A percentile compares a stretch with the other conserved stretches of the same genome.
Conservation (phyloP, 2,888 invertebrate genomes). For the Temnothorax rugatulus region DNA sequence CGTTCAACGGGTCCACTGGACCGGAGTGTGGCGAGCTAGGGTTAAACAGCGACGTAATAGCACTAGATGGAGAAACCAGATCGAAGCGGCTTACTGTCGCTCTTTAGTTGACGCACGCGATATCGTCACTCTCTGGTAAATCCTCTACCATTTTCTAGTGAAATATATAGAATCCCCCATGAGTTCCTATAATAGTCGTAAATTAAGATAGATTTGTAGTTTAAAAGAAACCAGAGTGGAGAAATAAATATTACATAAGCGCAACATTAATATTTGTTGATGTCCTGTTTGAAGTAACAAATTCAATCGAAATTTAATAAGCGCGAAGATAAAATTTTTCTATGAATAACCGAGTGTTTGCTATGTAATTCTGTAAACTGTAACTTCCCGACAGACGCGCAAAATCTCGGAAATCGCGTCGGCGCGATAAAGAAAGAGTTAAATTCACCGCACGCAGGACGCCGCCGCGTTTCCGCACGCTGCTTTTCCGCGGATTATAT, state of each 20-base stretch:
- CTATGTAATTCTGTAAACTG: background rate
- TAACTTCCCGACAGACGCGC: conserved; percentile 4
- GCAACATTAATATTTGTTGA: background rate
- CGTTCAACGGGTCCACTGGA: too few relatives aligned
- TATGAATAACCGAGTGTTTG: background rate
- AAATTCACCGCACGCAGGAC: conserved; percentile 28
- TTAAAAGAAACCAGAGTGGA: background rate
- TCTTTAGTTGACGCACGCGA: background rate
- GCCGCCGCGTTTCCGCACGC: conserved; percentile 26
- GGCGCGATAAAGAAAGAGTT: conserved; percentile 15
- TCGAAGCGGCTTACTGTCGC: background rate
- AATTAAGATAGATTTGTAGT: conserved; percentile 19
- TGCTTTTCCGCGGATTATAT: conserved; percentile 37
- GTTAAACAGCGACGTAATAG: conserved; percentile 2
- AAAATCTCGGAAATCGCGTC: conserved; percentile 6
- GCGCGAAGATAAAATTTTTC: background rate
- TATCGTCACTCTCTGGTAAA: background rate
- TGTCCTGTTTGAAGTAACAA: too few relatives aligned
- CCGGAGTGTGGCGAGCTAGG: too few relatives aligned
- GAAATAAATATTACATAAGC: background rate
- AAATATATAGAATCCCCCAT: background rate
- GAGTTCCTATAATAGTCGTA: background rate
- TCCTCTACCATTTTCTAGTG: background rate
- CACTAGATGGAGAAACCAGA: background rate
- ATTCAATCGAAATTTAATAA: background rate